Conservation (phyloP, 1,140 invertebrate species). For the Drosophila chauvacae region DNA sequence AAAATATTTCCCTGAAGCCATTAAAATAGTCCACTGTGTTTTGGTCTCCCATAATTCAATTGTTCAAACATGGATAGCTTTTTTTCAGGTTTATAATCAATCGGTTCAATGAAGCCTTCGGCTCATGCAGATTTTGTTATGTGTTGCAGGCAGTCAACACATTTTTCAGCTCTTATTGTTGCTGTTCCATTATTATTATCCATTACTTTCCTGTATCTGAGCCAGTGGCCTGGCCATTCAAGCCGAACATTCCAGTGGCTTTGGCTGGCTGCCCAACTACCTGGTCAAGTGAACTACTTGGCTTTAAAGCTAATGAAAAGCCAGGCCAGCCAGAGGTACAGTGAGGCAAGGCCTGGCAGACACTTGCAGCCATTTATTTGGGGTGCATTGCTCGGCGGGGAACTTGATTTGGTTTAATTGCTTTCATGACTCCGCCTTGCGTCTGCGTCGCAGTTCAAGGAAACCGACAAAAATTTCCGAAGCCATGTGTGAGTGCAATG, state of each 20-base stretch:
- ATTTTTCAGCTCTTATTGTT: constrained; percentile 29
- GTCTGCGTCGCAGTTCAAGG: constrained; percentile 62
- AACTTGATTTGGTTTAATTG: constrained; percentile 81
- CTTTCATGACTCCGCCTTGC: constrained; percentile 58
- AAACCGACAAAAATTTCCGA: constrained; percentile 51
- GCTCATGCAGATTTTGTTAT: constrained; percentile 64
- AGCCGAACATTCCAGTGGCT: constrained; percentile 73
- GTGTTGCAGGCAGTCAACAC: constrained; percentile 44
- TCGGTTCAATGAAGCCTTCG: constrained; percentile 43
- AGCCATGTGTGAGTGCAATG: constrained; percentile 17
- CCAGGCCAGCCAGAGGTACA: constrained; percentile 17
- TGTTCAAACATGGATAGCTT: constrained; percentile 31
- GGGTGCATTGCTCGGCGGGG: constrained; percentile 50
- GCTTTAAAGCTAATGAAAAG: constrained; percentile 47
- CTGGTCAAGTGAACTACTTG: constrained; percentile 81
- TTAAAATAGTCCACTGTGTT: not conserved
- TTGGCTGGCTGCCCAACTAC: constrained; percentile 76
- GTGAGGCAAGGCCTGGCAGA: constrained; percentile 37
- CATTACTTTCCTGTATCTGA: constrained; percentile 50
- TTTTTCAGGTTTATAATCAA: constrained; percentile 33
- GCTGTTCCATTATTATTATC: constrained; percentile 40
- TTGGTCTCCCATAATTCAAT: constrained; percentile 30
- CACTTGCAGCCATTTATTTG: constrained; percentile 51
- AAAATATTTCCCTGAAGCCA: constrained; percentile 10
- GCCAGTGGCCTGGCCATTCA: constrained; percentile 54